Evolutionary conservation across 1,140 invertebrate genomes (phyloP), one percentile per base, ranked within the genome.

Genomic region (Reticulitermes speratus): DNA sequence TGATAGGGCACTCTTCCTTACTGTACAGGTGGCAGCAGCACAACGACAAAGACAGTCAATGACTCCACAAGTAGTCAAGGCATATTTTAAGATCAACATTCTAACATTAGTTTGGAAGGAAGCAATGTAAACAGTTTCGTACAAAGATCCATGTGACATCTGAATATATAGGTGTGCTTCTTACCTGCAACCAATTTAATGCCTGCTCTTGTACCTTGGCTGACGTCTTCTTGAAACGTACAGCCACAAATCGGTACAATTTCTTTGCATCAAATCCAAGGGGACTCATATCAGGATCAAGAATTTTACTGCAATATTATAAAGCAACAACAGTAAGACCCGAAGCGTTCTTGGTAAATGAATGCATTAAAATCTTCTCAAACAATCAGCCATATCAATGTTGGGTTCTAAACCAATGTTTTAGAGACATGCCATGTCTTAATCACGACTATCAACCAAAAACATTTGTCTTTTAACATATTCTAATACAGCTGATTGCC

Each of bases 281-380:
- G 55, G 98, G 97, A 89, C 96, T 97, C 94, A 99, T 96, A 89
- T 99, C 97, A 1, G 97, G 96, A 92, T 99, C 99, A 88, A 99
- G 93, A 83, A 99, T 97, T 95, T 99, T 99, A 88, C 97, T 98
- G 88, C 8, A 45, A 83, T 8, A 38, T 38, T 38, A 75, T 30
- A 75, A 75, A 75, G 65, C 14, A 75, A n/a, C 65, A 38, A 38
- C 38, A 38, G 38, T 38, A 2, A 38, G 38, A 38, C 5, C 38
- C 5, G 38, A 38, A 38, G 38, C 5, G 38, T 38, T 38, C 38
- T 2, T 38, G 38, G 38, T 38, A 38, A 38, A 5, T 38, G 38
- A 38, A 38, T 38, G 38, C 38, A 38, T 38, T 38, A 38, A 38
- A 38, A 38, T 38, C 38, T 2, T 38, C 38, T 38, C 38, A 2